phyloP scores from a whole-genome alignment of 2,113 vertebrate species.

The Ia io region DNA sequence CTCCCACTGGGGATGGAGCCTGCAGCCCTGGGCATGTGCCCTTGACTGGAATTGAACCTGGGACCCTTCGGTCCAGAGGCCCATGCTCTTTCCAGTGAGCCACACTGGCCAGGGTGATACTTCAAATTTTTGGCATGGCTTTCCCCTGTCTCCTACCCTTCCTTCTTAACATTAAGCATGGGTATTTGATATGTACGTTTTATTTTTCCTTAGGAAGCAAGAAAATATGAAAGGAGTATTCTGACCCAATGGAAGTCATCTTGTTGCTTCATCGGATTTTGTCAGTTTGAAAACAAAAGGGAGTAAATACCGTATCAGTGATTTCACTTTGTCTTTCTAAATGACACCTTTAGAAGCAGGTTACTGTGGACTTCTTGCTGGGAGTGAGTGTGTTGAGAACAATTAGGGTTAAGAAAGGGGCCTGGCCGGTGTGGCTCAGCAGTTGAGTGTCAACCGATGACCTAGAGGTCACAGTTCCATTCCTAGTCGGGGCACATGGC shows the following conservation, averaged over 20 bases:
- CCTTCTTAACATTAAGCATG: background rate
- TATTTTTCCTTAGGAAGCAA: slow-evolving; percentile 35
- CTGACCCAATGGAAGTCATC: background rate
- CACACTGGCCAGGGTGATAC: background rate
- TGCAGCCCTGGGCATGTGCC: too few relatives aligned
- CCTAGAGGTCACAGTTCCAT: too few relatives aligned
- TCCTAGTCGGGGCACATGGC: too few relatives aligned
- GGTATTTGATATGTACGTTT: background rate
- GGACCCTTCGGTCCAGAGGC: too few relatives aligned
- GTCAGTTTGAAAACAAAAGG: slow-evolving; percentile 20
- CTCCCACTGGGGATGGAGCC: too few relatives aligned
- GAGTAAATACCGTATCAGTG: background rate
- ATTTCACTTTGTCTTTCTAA: background rate
- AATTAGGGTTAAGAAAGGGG: background rate
- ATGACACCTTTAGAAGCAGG: background rate
- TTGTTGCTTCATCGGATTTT: slow-evolving; percentile 12
- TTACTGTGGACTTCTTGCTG: background rate
- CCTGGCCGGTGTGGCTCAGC: too few relatives aligned
- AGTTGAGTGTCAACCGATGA: too few relatives aligned
- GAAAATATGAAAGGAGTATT: background rate
- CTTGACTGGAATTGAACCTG: too few relatives aligned
- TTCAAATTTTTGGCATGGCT: background rate
- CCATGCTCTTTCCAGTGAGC: too few relatives aligned
- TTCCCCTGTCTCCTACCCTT: background rate
- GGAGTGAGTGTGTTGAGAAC: background rate